These are phyloP conservation scores for Acropora yongei DNA, from an alignment of 64 coral and sea anemone species.

Conservation along the genomic window DNA sequence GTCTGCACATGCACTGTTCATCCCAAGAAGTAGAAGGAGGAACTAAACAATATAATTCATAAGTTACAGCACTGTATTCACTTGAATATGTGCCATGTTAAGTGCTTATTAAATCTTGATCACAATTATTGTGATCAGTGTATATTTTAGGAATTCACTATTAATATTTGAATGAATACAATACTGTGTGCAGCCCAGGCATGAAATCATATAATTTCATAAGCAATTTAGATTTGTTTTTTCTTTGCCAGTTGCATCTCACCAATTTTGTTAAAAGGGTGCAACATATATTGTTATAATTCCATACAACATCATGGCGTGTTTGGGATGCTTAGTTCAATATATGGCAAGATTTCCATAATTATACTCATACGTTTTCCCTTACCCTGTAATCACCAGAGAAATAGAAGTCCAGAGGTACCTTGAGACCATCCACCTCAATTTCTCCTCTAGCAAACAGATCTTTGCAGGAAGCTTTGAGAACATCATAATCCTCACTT, in stretches of 20 bases:
- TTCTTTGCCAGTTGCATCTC: conserved; percentile 26
- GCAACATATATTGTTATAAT: too few relatives aligned
- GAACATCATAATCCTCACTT: conserved; percentile 4
- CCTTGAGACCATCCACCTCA: conserved; percentile 25
- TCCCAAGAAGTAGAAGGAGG: not conserved
- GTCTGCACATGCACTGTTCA: not conserved
- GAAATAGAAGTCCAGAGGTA: conserved; percentile 29
- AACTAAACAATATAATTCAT: not conserved
- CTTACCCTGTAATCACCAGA: conserved; percentile 54
- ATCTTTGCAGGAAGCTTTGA: conserved; percentile 29
- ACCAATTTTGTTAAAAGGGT: not conserved
- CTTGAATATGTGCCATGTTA: not conserved
- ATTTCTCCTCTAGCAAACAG: conserved; percentile 20
- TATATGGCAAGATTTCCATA: too few relatives aligned
- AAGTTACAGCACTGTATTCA: too few relatives aligned
- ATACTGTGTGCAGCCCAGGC: conserved; percentile 18
- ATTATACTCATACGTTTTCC: not conserved
- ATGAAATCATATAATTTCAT: conserved; percentile 1
- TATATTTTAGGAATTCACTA: too few relatives aligned
- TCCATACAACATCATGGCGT: too few relatives aligned
- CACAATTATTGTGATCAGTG: too few relatives aligned
- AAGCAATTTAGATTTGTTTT: not conserved
- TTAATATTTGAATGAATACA: too few relatives aligned
- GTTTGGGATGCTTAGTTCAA: too few relatives aligned
- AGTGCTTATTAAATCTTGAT: not conserved